These are phyloP conservation scores for Camelus bactrianus DNA, from an alignment of 2,113 vertebrate genomes.

Conservation along the genomic window DNA sequence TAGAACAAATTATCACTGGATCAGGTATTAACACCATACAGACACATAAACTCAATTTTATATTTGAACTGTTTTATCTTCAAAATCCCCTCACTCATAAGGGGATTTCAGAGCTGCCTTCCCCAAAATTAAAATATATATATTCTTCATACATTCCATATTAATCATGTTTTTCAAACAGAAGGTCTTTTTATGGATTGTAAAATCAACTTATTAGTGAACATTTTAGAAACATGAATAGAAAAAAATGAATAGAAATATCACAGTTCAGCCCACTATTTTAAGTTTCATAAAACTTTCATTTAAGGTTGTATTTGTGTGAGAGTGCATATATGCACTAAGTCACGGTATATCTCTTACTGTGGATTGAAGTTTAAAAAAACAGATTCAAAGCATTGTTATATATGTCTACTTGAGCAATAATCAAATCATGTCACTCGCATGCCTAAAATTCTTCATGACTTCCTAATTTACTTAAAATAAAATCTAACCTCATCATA, in stretches of 20 bases:
- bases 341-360: neutral
- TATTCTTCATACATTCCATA: neutral
- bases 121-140: neutral
- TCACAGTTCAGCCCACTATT: neutral
- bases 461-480: neutral
- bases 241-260: neutral
- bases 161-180: neutral
- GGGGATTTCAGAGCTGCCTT: neutral
- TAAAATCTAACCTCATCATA: neutral
- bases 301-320: neutral
- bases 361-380: neutral
- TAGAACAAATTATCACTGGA: neutral
- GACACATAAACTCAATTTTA: neutral
- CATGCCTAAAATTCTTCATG: neutral
- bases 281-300: neutral
- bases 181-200: neutral
- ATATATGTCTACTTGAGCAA: neutral
- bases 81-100: neutral
- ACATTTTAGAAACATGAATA: neutral
- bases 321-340: neutral
- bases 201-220: neutral
- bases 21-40: neutral
- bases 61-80: neutral
- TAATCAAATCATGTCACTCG: neutral
- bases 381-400: neutral